Percentiles rank a stretch among this genome's conserved stretches.
Evolutionary conservation across 2,797 vertebrate species (phyloP).

Genomic region (Taeniopygia guttata): DNA sequence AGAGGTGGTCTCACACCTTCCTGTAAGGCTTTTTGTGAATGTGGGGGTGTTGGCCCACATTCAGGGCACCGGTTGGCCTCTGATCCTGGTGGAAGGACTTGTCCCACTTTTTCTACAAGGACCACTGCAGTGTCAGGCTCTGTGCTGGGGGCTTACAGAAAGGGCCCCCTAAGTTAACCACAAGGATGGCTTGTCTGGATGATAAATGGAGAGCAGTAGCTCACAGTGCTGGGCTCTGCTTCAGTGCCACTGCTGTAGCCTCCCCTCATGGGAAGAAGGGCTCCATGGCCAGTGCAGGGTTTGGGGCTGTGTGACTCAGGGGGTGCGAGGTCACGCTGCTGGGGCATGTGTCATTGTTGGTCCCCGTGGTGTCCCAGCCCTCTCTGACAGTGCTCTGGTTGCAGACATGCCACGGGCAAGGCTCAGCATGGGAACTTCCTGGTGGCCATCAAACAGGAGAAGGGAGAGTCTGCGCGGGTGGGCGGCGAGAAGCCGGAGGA

Average conservation of each 20-base stretch:
- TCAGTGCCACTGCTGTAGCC: no score
- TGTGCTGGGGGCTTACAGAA: rapidly evolving
- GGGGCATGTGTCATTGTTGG: rapidly evolving
- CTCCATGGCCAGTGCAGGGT: rapidly evolving
- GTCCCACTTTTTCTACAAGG: rapidly evolving
- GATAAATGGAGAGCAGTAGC: no score
- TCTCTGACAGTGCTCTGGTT: neutral
- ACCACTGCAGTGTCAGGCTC: rapidly evolving
- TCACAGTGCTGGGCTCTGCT: no score
- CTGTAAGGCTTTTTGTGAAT: rapidly evolving
- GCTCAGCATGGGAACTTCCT: conserved; percentile 75
- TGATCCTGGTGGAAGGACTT: neutral
- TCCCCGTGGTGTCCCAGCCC: neutral
- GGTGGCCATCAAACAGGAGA: conserved; percentile 93
- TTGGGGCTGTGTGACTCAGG: neutral
- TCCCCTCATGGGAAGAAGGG: rapidly evolving
- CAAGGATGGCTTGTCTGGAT: rapidly evolving
- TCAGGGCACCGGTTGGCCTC: neutral
- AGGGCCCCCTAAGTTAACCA: neutral
- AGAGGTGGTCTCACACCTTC: neutral
- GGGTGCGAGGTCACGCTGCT: rapidly evolving
- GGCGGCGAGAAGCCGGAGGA: conserved; percentile 73
- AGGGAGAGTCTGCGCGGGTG: conserved; percentile 77
- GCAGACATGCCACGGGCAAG: conserved; percentile 68
- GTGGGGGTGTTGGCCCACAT: no score